These are phyloP conservation scores for Hemiscyllium ocellatum DNA, from an alignment of 2,113 vertebrate genomes.

Conservation along the genomic window DNA sequence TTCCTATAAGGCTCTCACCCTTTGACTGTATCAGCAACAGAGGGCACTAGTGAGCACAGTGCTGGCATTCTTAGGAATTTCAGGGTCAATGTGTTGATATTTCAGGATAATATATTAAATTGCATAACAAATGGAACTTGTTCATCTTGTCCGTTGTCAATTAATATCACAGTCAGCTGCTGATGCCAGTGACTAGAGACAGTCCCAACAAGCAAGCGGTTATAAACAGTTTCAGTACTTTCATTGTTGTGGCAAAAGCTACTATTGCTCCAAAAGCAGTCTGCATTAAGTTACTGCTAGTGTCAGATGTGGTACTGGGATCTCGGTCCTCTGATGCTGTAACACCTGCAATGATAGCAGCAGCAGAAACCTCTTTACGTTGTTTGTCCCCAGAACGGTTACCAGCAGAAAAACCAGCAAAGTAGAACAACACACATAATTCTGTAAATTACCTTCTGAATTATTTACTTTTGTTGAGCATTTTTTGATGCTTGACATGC, in stretches of 20 bases:
- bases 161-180: neutral
- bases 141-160: neutral
- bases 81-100: neutral
- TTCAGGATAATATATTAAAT: neutral
- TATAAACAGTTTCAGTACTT: neutral
- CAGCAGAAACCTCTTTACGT: neutral
- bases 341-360: neutral
- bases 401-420: neutral
- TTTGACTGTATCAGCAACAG: neutral
- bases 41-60: neutral
- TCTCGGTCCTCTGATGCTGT: neutral
- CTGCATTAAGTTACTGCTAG: neutral
- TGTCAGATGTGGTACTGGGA: neutral
- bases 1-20: neutral
- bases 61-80: neutral
- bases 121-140: neutral
- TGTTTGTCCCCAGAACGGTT: neutral
- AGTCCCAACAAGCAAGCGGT: neutral
- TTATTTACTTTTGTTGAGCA: neutral
- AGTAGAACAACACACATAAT: neutral
- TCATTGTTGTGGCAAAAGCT: neutral
- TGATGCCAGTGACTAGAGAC: neutral
- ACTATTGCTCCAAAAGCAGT: neutral
- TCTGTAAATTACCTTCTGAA: neutral
- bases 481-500: neutral